Conservation (phyloP, 2,113 vertebrate genomes). For the Chelonoidis abingdonii region DNA sequence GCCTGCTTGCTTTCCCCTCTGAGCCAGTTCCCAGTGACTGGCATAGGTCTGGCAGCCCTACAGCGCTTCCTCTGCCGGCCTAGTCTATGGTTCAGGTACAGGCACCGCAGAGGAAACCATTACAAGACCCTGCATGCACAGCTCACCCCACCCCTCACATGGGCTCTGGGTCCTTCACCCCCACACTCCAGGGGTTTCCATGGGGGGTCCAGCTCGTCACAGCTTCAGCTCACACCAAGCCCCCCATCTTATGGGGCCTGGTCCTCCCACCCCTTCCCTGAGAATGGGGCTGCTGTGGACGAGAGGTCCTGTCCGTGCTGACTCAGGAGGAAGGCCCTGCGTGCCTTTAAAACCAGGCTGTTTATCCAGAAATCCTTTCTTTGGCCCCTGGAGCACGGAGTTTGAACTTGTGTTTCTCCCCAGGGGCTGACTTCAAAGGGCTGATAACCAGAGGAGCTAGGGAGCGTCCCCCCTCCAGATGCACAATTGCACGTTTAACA, state of each 20-base stretch:
- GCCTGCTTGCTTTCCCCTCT: too few species aligned
- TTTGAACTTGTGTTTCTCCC: background rate
- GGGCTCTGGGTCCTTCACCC: background rate
- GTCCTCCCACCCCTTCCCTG: background rate
- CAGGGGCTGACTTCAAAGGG: too few species aligned
- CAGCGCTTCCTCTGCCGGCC: background rate
- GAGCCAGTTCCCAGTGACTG: too few species aligned
- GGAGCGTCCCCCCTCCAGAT: too few species aligned
- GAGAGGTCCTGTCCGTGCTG: too few species aligned
- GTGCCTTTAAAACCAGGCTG: background rate
- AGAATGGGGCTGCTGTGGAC: too few species aligned
- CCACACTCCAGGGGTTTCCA: too few species aligned
- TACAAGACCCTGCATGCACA: too few species aligned
- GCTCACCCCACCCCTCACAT: background rate
- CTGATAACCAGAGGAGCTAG: too few species aligned
- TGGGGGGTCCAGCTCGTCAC: background rate
- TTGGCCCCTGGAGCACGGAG: background rate
- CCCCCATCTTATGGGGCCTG: background rate
- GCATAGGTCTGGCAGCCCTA: rapidly evolving
- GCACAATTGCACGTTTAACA: too few species aligned
- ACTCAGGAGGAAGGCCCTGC: background rate
- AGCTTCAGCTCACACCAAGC: background rate
- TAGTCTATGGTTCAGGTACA: rapidly evolving
- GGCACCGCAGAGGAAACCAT: background rate
- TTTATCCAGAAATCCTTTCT: background rate